Conservation (phyloP, 2,797 vertebrate genomes). For the Artibeus jamaicensis region DNA sequence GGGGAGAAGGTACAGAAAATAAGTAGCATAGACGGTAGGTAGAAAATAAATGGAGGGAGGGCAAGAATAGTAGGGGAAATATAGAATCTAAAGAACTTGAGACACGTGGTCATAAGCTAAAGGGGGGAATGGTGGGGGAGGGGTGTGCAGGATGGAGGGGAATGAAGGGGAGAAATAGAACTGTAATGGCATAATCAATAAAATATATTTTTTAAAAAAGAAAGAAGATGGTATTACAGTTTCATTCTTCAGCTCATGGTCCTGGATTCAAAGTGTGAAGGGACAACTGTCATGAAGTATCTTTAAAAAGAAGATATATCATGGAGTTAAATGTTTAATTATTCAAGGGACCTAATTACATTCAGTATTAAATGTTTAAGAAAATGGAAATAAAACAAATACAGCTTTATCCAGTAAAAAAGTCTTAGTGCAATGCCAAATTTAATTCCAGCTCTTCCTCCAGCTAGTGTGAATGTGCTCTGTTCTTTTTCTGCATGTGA, state of each 20-base stretch:
- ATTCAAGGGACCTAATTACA: neutral
- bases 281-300: neutral
- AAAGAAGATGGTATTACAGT: neutral
- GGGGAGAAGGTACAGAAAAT: too few relatives aligned
- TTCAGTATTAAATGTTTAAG: neutral
- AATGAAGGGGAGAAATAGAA: too few relatives aligned
- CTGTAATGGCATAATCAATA: too few relatives aligned
- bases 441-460: neutral
- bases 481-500: neutral
- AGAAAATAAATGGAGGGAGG: too few relatives aligned
- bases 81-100: too few relatives aligned
- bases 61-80: too few relatives aligned
- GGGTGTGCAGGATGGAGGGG: too few relatives aligned
- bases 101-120: too few relatives aligned
- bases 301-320: neutral
- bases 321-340: neutral
- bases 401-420: neutral
- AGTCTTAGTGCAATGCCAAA: neutral
- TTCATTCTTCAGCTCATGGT: neutral
- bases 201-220: too few relatives aligned
- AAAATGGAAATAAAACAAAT: neutral
- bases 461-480: neutral
- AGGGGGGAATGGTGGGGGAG: too few relatives aligned
- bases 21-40: too few relatives aligned
- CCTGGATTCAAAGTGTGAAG: neutral